Conservation (phyloP, 2,888 invertebrate genomes). For the Himalopsyche kuldschensis region DNA sequence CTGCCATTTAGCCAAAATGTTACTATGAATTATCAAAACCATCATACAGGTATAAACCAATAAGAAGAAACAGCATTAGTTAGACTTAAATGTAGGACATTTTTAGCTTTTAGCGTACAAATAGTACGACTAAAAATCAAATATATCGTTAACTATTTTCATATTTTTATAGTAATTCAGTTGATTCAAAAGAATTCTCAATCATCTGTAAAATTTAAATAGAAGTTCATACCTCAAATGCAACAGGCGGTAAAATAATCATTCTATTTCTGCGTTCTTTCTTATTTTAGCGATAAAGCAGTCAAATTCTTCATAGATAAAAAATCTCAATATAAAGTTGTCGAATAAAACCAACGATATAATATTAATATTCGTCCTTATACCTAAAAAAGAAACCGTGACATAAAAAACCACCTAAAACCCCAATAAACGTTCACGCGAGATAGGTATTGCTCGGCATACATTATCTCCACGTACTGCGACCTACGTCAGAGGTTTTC, state of each 20-base stretch:
- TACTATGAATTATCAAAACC: too few species aligned
- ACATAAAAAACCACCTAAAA: conserved; percentile 21
- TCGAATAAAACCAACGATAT: conserved; percentile 22
- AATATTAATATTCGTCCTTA: conserved; percentile 22
- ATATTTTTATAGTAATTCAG: too few species aligned
- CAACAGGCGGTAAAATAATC: not conserved
- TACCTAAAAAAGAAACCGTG: not conserved
- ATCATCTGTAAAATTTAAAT: too few species aligned
- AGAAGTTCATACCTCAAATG: not conserved
- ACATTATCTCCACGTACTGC: conserved; percentile 11
- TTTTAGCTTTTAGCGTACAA: too few species aligned
- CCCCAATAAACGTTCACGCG: conserved; percentile 20
- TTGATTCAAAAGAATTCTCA: too few species aligned
- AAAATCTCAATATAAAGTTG: conserved; percentile 12
- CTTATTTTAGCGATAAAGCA: not conserved
- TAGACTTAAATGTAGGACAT: too few species aligned
- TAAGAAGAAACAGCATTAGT: too few species aligned
- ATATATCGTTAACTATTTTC: too few species aligned
- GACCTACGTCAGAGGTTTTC: not conserved
- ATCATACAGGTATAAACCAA: too few species aligned
- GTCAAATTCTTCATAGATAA: not conserved
- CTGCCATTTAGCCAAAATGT: too few species aligned
- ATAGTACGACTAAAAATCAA: too few species aligned
- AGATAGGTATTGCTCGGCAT: conserved; percentile 11
- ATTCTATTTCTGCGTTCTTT: not conserved